Conservation (phyloP, 2,888 invertebrate genomes). For the Lasioglossum vierecki region DNA sequence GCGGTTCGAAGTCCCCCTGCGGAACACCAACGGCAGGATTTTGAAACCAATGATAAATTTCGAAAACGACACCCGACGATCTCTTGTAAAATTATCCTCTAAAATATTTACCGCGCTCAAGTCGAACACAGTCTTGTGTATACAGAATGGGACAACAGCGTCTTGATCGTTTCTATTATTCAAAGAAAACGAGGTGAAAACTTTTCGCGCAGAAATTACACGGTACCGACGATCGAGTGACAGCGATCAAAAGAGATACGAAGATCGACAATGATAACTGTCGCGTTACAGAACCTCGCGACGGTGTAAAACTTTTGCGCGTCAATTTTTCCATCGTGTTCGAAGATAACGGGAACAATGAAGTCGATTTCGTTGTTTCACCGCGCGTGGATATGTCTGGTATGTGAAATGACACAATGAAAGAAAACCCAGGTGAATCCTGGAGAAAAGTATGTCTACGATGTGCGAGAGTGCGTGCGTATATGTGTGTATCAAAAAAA, state of each 20-base stretch:
- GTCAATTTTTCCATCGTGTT: background rate
- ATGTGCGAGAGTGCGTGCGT: conserved; percentile 61
- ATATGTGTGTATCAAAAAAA: conserved; percentile 60
- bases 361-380: background rate
- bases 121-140: background rate
- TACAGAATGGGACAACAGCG: background rate
- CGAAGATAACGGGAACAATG: background rate
- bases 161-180: background rate
- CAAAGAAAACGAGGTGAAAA: background rate
- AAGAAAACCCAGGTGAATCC: background rate
- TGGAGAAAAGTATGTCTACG: conserved; percentile 42
- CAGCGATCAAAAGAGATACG: background rate
- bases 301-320: background rate
- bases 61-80: background rate
- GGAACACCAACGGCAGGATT: background rate
- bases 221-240: background rate
- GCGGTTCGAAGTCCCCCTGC: background rate
- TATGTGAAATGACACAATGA: conserved; percentile 47
- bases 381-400: conserved; percentile 15
- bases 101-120: background rate
- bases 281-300: background rate
- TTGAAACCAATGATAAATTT: background rate
- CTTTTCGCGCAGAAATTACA: background rate
- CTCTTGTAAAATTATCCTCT: background rate
- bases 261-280: background rate